These are phyloP conservation scores for Tragelaphus buxtoni DNA, from an alignment of 2,113 vertebrate genomes.

Conservation along the genomic window DNA sequence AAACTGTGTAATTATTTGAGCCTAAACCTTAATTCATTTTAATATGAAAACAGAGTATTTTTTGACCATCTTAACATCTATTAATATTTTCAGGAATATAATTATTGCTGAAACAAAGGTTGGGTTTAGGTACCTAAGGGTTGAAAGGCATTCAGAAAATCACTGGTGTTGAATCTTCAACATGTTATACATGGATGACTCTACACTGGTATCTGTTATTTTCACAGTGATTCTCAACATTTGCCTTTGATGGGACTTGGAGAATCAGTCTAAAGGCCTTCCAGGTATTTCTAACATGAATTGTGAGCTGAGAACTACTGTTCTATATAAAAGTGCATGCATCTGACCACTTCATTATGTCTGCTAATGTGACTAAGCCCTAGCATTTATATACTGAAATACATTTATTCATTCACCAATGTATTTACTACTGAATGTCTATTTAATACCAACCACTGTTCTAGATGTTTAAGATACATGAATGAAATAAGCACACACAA, in stretches of 20 bases:
- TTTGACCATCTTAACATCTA: not conserved
- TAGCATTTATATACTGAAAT: not conserved
- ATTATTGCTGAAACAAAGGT: not conserved
- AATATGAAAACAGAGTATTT: not conserved
- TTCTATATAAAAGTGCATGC: not conserved
- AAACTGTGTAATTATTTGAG: not conserved
- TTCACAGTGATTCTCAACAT: not conserved
- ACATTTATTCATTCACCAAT: not conserved
- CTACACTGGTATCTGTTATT: not conserved
- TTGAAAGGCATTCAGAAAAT: constrained; percentile 14
- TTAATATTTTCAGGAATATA: not conserved
- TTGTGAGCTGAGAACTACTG: not conserved
- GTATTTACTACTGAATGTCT: not conserved
- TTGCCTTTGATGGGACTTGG: not conserved
- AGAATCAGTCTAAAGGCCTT: not conserved
- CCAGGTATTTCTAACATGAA: not conserved
- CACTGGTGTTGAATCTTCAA: not conserved
- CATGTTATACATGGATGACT: not conserved
- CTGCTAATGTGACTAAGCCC: not conserved
- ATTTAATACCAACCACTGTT: not conserved
- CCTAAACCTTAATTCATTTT: not conserved
- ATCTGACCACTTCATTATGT: not conserved
- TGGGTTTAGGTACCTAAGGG: not conserved
- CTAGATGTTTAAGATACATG: not conserved
- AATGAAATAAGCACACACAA: not conserved